A percentile compares a stretch with the other conserved stretches of the same genome.
Evolutionary conservation across 2,888 invertebrate genomes (phyloP).

Genomic region (Candidula unifasciata): DNA sequence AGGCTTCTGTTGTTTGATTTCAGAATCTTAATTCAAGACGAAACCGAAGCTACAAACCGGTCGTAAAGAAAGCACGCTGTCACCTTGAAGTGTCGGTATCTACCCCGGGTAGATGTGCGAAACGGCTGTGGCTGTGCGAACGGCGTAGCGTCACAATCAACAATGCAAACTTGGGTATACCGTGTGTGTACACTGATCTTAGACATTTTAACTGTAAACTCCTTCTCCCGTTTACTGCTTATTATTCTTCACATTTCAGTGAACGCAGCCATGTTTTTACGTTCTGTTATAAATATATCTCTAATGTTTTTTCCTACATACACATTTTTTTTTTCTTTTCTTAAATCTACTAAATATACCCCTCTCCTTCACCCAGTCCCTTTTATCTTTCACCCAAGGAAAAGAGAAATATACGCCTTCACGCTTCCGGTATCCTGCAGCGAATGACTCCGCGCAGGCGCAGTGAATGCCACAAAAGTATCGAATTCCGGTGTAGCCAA

Average conservation of each 20-base stretch:
- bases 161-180: neutral
- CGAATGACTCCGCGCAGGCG: constrained; percentile 40
- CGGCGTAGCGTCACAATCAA: constrained; percentile 31
- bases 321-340: neutral
- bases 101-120: neutral
- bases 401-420: neutral
- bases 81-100: neutral
- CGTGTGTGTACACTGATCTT: neutral
- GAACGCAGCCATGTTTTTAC: constrained; percentile 22
- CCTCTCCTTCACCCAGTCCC: neutral
- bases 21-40: neutral
- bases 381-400: neutral
- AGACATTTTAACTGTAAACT: neutral
- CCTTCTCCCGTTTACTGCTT: constrained; percentile 9
- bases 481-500: constrained; percentile 39
- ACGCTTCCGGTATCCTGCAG: constrained; percentile 49
- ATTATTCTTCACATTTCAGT: constrained; percentile 26
- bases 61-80: neutral
- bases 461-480: constrained; percentile 42
- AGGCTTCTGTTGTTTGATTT: neutral
- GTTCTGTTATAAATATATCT: constrained; percentile 43
- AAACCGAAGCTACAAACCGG: neutral
- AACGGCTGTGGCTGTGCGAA: constrained; percentile 1
- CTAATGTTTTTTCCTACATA: constrained; percentile 27
- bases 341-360: neutral